A percentile compares a stretch with the other conserved stretches of the same genome.
Evolutionary conservation across 1,140 invertebrate species (phyloP).

Genomic region (Zaprionus nigranus): DNA sequence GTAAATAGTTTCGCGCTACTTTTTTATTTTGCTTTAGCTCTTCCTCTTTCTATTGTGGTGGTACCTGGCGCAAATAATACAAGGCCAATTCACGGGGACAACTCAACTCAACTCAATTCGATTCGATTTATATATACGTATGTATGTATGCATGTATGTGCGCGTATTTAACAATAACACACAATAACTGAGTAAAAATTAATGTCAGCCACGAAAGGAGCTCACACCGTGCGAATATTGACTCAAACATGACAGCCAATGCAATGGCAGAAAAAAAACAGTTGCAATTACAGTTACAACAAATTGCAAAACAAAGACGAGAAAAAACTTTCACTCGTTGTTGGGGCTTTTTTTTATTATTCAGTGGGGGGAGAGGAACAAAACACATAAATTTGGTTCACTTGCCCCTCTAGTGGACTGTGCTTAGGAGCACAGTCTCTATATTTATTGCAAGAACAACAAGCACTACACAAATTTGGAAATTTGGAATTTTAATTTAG

Average conservation of each 20-base stretch:
- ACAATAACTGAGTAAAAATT: constrained; percentile 52
- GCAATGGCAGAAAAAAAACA: constrained; percentile 56
- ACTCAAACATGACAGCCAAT: constrained; percentile 44
- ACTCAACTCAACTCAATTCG: constrained; percentile 17
- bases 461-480: constrained; percentile 47
- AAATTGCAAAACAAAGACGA: constrained; percentile 71
- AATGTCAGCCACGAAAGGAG: constrained; percentile 55
- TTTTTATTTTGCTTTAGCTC: constrained; percentile 32
- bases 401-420: constrained; percentile 43
- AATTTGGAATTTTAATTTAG: constrained; percentile 57
- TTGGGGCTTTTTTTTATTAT: constrained; percentile 46
- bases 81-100: constrained; percentile 66
- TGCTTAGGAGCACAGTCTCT: constrained; percentile 34
- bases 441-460: constrained; percentile 34
- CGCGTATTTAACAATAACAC: constrained; percentile 21
- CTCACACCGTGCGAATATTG: constrained; percentile 59
- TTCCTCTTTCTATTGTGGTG: constrained; percentile 53
- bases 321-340: constrained; percentile 75
- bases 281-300: constrained; percentile 50
- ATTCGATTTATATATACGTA: constrained; percentile 46
- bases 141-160: constrained; percentile 16
- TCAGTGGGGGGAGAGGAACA: constrained; percentile 1
- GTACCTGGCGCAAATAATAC: constrained; percentile 75
- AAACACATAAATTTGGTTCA: constrained; percentile 39
- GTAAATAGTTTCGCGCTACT: constrained; percentile 70